Conservation (phyloP, 2,888 invertebrate species). For the Zaprionus lineosus region DNA sequence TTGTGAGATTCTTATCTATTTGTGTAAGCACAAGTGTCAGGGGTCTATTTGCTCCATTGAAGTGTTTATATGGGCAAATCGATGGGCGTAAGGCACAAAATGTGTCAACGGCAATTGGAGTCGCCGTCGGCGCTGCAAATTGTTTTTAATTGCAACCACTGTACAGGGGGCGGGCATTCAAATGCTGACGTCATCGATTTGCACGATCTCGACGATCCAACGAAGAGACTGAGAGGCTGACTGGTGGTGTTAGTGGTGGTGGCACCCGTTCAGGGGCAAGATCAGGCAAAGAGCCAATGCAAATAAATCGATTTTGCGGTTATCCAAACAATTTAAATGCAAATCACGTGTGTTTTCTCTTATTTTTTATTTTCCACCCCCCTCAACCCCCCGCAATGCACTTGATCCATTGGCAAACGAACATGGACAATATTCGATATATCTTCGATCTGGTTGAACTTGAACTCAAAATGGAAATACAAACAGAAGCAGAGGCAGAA, state of each 20-base stretch:
- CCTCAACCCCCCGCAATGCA: no score
- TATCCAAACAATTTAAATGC: slow-evolving; percentile 58
- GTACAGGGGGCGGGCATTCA: slow-evolving; percentile 33
- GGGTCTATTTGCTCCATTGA: slow-evolving; percentile 25
- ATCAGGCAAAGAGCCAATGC: slow-evolving; percentile 63
- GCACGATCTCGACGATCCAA: slow-evolving; percentile 15
- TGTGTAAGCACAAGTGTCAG: slow-evolving; percentile 11
- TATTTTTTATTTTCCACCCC: neutral
- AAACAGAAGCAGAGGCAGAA: neutral
- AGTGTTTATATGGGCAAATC: slow-evolving; percentile 48
- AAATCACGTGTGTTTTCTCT: slow-evolving; percentile 64
- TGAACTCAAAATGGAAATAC: slow-evolving; percentile 43
- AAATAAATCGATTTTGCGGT: slow-evolving; percentile 49
- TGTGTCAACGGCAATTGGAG: slow-evolving; percentile 68
- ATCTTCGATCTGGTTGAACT: slow-evolving; percentile 51
- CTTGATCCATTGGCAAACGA: slow-evolving; percentile 36
- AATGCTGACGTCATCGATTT: slow-evolving; percentile 55
- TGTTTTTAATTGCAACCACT: slow-evolving; percentile 66
- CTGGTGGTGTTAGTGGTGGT: no score
- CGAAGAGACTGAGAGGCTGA: no score
- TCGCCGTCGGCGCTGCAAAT: slow-evolving; percentile 48
- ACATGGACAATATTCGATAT: slow-evolving; percentile 2
- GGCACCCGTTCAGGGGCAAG: slow-evolving; percentile 55
- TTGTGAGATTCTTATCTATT: slow-evolving; percentile 1
- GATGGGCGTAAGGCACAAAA: slow-evolving; percentile 59